Evolutionary conservation across 2,113 vertebrate genomes (phyloP).

Genomic region (Cavia porcellus): DNA sequence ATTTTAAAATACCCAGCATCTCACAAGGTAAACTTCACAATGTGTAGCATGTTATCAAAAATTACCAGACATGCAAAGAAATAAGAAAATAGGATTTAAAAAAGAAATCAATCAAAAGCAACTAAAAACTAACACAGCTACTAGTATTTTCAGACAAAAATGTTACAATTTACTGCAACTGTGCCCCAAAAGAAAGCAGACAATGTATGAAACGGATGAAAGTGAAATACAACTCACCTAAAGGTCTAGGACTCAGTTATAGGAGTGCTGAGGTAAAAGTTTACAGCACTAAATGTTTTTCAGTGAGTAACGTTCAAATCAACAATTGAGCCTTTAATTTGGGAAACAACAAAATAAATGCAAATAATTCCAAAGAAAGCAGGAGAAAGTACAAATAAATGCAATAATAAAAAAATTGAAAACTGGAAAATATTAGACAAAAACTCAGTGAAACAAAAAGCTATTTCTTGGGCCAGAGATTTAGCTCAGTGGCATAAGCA

Average conservation of each 20-base stretch:
- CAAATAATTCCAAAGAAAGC: background rate
- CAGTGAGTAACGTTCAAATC: background rate
- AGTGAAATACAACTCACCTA: background rate
- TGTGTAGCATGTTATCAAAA: background rate
- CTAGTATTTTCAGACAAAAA: background rate
- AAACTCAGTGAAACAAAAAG: conserved; percentile 13
- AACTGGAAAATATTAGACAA: background rate
- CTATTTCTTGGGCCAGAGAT: background rate
- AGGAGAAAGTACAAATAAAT: background rate
- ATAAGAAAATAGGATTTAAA: background rate
- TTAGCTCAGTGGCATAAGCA: no score
- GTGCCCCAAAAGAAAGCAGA: background rate
- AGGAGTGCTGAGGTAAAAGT: background rate
- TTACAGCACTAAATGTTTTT: background rate
- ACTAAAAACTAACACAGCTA: background rate
- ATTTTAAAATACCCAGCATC: background rate
- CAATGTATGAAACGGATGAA: conserved; percentile 22
- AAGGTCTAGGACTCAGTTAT: background rate
- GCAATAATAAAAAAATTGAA: background rate
- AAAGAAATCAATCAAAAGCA: background rate
- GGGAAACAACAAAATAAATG: background rate
- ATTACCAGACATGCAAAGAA: conserved; percentile 9
- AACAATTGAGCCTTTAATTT: background rate
- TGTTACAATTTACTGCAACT: background rate
- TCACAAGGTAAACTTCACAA: conserved; percentile 11